These are phyloP conservation scores for Netelia virgata DNA, from an alignment of 2,888 invertebrate species.

Conservation along the genomic window DNA sequence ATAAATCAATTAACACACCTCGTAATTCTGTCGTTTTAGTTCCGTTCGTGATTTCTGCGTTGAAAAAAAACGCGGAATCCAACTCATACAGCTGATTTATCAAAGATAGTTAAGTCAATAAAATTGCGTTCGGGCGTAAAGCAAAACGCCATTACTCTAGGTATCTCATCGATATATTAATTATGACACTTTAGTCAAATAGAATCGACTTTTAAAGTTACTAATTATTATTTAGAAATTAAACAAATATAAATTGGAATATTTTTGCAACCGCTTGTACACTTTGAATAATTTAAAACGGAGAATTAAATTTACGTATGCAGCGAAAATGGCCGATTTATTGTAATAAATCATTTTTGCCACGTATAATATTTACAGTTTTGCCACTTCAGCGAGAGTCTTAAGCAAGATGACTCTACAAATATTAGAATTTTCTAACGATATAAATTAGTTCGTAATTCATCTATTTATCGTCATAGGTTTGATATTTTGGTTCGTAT, in stretches of 20 bases:
- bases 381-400: too few relatives aligned
- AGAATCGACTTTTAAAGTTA: too few relatives aligned
- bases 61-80: slow-evolving; percentile 41
- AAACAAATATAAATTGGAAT: too few relatives aligned
- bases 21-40: slow-evolving; percentile 29
- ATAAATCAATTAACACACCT: slow-evolving; percentile 14
- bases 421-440: slow-evolving; percentile 56
- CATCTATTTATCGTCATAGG: slow-evolving; percentile 21
- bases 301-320: neutral
- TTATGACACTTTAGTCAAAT: slow-evolving; percentile 40
- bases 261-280: too few relatives aligned
- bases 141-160: slow-evolving; percentile 35
- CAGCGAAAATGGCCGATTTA: neutral
- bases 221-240: too few relatives aligned
- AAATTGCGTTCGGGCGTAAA: slow-evolving; percentile 37
- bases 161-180: slow-evolving; percentile 19
- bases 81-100: slow-evolving; percentile 78
- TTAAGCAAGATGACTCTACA: too few relatives aligned
- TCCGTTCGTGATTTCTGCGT: slow-evolving; percentile 55
- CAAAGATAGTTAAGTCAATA: slow-evolving; percentile 78
- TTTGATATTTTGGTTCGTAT: slow-evolving; percentile 71
- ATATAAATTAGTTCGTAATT: slow-evolving; percentile 65
- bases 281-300: too few relatives aligned
- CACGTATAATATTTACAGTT: too few relatives aligned
- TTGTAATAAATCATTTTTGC: too few relatives aligned